Percentiles rank a stretch among this genome's conserved stretches.
Evolutionary conservation across 2,113 vertebrate species (phyloP).

Genomic region (Tylochromis polylepis): DNA sequence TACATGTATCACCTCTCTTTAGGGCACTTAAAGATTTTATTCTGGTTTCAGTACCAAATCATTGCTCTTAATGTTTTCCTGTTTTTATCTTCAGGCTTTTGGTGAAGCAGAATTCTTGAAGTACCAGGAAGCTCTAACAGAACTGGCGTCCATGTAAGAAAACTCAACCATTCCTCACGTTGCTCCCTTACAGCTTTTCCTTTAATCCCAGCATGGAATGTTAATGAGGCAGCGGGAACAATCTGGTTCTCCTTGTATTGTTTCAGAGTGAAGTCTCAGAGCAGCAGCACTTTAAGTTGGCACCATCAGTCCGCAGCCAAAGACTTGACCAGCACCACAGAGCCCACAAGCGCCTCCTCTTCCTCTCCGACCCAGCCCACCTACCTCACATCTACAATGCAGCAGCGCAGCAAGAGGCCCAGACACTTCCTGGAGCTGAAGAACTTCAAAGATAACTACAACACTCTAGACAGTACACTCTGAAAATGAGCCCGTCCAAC

Average conservation of each 20-base stretch:
- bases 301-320: constrained; percentile 90
- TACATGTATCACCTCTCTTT: background rate
- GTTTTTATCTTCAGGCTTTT: constrained; percentile 74
- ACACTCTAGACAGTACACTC: constrained; percentile 90
- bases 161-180: background rate
- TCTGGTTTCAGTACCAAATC: background rate
- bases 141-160: constrained; percentile 86
- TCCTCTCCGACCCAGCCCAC: constrained; percentile 86
- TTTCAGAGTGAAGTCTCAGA: constrained; percentile 66
- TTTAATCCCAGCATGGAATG: constrained; percentile 39
- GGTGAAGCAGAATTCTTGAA: constrained; percentile 83
- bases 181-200: background rate
- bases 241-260: background rate
- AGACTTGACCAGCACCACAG: constrained; percentile 81
- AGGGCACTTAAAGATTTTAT: background rate
- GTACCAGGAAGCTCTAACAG: constrained; percentile 83
- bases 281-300: constrained; percentile 66
- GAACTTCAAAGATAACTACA: constrained; percentile 98
- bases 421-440: constrained; percentile 95
- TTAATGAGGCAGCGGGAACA: constrained; percentile 7
- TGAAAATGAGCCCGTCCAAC: constrained; percentile 52
- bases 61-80: background rate
- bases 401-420: constrained; percentile 89
- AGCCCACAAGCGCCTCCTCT: constrained; percentile 47
- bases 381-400: constrained; percentile 82